Base-by-base conservation (phyloP, 2,888 invertebrate species). In the Margaritifera margaritifera region DNA sequence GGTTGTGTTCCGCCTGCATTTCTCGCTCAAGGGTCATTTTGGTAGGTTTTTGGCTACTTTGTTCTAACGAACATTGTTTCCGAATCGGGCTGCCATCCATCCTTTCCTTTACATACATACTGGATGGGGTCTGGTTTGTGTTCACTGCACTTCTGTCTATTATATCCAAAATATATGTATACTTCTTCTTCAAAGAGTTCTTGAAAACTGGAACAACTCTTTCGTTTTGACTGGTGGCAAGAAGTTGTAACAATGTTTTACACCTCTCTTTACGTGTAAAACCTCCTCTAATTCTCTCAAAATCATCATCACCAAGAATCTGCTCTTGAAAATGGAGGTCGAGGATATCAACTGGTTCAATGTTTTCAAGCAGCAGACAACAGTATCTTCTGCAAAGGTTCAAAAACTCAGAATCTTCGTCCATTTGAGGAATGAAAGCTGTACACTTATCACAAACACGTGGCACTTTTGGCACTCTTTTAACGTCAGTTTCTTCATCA, bases 301-400 rank as follows among this genome's bases (percentile, higher is more conserved):
- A 67, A 22, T 75, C 77, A 58, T 78, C 68, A 4, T 61, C 67
- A 42, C n/a, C 59, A 4, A 80, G 51, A 25, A 80, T 25, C 15
- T 66, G 62, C 24, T 77, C 72, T 57, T 80, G 78, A 55, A 64
- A 75, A 52, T 72, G 70, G 22, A 70, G 68, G 56, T 77, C 77
- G 15, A 75, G 63, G 4, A 80, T 18, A 56, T 80, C 78, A 15
- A 31, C 60, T 20, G 80, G 78, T 60, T 80, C 80, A 56, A 80
- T 62, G 62, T 77, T 77, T 27, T 77, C 67, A 15, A 77, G 24
- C 2, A 80, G 31, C 2, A 72, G 55, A 68, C 75, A 80, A 42
- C 73, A 68, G 18, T 71, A 65, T 24, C n/a, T 50, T 24, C 27
- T 52, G 1, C 76, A n/a, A 24, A 75, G 5, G 1, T 52, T 25